Evolutionary conservation across 1,140 invertebrate species (phyloP).

Genomic region (Aphaenogaster floridana): DNA sequence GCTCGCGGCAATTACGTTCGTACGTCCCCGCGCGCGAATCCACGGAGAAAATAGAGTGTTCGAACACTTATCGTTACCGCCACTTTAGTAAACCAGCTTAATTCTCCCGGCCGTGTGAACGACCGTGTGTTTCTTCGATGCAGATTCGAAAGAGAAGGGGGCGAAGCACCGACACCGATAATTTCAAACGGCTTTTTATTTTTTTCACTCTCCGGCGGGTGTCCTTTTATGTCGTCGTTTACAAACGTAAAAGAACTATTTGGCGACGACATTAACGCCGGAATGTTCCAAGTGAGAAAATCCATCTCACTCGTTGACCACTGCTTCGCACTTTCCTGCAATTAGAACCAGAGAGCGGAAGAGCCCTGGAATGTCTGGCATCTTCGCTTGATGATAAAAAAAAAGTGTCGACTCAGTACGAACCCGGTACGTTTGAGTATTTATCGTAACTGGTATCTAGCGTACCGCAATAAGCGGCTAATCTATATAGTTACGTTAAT

Average conservation of each 20-base stretch:
- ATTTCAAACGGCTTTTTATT: neutral
- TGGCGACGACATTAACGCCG: conserved; percentile 50
- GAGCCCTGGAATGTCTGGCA: conserved; percentile 41
- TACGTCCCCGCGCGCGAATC: conserved; percentile 33
- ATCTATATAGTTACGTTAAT: conserved; percentile 8
- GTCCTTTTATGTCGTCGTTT: conserved; percentile 26
- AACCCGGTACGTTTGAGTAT: neutral
- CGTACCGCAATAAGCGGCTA: neutral
- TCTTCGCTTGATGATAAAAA: conserved; percentile 15
- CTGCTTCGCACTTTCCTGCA: conserved; percentile 43
- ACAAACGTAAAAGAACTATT: conserved; percentile 35
- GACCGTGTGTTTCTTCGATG: conserved; percentile 19
- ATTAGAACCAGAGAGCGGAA: conserved; percentile 53
- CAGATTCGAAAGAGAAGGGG: neutral
- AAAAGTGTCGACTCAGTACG: conserved; percentile 10
- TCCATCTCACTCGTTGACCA: conserved; percentile 60
- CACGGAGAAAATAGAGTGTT: conserved; percentile 45
- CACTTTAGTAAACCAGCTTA: conserved; percentile 36
- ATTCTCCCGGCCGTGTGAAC: conserved; percentile 25
- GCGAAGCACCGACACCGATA: neutral
- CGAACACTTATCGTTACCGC: conserved; percentile 49
- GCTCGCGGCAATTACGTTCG: conserved; percentile 49
- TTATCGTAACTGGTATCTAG: conserved; percentile 1
- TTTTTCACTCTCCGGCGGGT: neutral
- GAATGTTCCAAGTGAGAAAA: conserved; percentile 53